Conservation (phyloP, 1,140 invertebrate genomes). For the Halesus radiatus region DNA sequence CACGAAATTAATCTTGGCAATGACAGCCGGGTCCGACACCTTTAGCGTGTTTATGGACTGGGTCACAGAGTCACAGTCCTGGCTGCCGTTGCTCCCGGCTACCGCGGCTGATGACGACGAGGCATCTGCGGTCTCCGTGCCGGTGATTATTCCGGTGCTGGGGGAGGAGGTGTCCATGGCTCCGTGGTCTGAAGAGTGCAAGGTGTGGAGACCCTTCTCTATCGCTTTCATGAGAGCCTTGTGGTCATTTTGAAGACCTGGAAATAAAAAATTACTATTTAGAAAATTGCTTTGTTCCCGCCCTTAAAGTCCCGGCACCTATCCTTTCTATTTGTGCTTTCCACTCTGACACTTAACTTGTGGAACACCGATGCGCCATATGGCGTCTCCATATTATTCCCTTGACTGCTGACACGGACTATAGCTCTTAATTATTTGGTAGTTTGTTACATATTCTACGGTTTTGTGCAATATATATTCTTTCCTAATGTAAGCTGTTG, state of each 20-base stretch:
- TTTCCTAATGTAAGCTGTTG: too few relatives aligned
- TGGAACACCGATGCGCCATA: too few relatives aligned
- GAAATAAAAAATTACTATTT: background rate
- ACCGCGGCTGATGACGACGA: background rate
- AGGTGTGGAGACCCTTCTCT: constrained; percentile 77
- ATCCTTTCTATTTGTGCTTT: too few relatives aligned
- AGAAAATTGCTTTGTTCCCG: too few relatives aligned
- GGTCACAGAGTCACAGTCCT: constrained; percentile 35
- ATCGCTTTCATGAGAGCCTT: constrained; percentile 89
- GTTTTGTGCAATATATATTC: too few relatives aligned
- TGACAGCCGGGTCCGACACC: constrained; percentile 62
- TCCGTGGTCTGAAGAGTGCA: constrained; percentile 65
- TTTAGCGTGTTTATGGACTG: constrained; percentile 21
- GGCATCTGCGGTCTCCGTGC: background rate
- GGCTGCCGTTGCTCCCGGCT: constrained; percentile 25
- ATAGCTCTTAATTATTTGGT: too few relatives aligned
- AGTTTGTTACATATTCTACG: too few relatives aligned
- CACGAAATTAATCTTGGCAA: constrained; percentile 83
- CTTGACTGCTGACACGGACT: too few relatives aligned
- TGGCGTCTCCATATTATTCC: too few relatives aligned
- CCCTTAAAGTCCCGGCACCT: too few relatives aligned
- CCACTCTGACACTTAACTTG: too few relatives aligned
- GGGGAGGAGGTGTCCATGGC: constrained; percentile 52
- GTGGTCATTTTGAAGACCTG: constrained; percentile 93
- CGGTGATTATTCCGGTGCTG: background rate